Base-by-base conservation (phyloP, 2,888 invertebrate genomes). In the Onthophagus sagittarius region DNA sequence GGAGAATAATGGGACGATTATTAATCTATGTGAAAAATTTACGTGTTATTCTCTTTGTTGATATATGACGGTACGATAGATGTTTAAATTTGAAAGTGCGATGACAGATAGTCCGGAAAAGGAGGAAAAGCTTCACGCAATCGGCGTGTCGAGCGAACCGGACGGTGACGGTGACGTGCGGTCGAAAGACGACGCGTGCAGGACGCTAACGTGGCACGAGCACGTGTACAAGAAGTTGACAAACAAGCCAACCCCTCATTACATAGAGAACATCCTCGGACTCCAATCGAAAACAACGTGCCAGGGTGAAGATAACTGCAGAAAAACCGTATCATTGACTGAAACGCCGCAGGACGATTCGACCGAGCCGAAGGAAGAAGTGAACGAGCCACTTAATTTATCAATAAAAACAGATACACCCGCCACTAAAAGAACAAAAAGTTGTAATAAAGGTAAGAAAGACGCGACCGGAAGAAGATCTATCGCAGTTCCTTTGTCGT, bases 141-240 rank as follows among this genome's bases (percentile, higher is more conserved):
- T 53, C 5, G 39, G 39, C 39, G 39, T 23, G 23, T 23, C 39
- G 39, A 53, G 39, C 39, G 39, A 76, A 69, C 74, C 75, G 70
- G 75, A 76, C 53, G 73, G 63, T 53, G 72, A 71, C 69, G 76
- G 73, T 72, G 74, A 72, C 7, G 72, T 75, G 67, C 69, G 70
- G 65, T 74, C 73, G 69, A 76, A 75, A 72, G 76, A 75, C 72
- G 69, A 74, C 63, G 70, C 72, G 32, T 76, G 74, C 76, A 72
- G 76, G 71, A 79, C 77, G 69, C 78, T 81, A 23, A 85, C 94
- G 62, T 96, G 96, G 96, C 96, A 96, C 86, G 93, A 95, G 53
- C 96, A 96, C 84, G 94, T 96, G 15, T 96, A 96, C 84, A 93
- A 91, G 1, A 92, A 92, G 79, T 92, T 94, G 9, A 94, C 94